These are phyloP conservation scores for Astatoreochromis straeleni DNA, from an alignment of 2,113 vertebrate species.

Conservation along the genomic window DNA sequence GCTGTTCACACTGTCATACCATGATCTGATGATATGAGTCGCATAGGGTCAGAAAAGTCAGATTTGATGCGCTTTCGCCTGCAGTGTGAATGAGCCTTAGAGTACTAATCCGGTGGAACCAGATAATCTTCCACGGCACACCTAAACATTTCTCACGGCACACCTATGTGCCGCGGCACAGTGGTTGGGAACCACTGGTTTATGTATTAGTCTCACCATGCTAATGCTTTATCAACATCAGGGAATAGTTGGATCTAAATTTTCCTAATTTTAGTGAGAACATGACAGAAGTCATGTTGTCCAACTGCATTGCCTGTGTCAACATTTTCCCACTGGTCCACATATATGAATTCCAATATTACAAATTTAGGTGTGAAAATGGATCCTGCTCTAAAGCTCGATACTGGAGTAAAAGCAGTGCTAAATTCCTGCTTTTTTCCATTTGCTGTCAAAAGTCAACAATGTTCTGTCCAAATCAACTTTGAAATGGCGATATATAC, in stretches of 20 bases:
- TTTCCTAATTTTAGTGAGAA: fast-evolving
- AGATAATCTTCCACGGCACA: background rate
- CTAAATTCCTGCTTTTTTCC: background rate
- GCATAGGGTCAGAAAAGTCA: fast-evolving
- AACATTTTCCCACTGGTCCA: background rate
- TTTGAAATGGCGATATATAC: background rate
- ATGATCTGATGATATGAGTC: background rate
- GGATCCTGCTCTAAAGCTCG: fast-evolving
- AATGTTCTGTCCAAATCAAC: background rate
- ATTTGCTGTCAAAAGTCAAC: background rate
- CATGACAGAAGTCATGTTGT: background rate
- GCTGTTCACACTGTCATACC: fast-evolving
- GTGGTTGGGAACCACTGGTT: background rate
- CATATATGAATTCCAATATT: background rate
- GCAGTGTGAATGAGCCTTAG: background rate
- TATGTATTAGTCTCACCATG: background rate
- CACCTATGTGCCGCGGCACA: fast-evolving
- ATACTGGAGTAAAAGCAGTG: background rate
- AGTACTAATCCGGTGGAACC: background rate
- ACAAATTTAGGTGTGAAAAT: background rate
- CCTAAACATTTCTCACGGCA: background rate
- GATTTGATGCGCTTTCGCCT: fast-evolving
- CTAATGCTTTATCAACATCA: fast-evolving
- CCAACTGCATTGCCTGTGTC: background rate
- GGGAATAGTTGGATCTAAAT: fast-evolving